These are phyloP conservation scores for Sus cebifrons DNA, from an alignment of 2,797 vertebrate species.

Conservation along the genomic window DNA sequence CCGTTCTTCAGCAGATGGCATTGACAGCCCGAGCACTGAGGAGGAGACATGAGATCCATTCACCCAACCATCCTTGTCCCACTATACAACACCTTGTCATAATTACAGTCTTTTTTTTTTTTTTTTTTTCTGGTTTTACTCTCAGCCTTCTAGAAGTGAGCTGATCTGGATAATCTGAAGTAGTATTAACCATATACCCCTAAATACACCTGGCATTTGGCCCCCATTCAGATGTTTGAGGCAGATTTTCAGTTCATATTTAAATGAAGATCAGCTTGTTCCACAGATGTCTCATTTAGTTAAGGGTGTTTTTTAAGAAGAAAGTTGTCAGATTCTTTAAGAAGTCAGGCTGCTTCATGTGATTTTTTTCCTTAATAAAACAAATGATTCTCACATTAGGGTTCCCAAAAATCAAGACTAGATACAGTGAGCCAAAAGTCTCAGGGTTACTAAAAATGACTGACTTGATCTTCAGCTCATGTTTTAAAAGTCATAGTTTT, in stretches of 20 bases:
- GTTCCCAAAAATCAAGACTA: slow-evolving; percentile 25
- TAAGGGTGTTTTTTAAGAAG: slow-evolving; percentile 61
- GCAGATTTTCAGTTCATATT: slow-evolving; percentile 69
- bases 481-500: slow-evolving; percentile 47
- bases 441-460: slow-evolving; percentile 5
- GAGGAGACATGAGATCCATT: not conserved
- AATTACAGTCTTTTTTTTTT: not conserved
- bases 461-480: not conserved
- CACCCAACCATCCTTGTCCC: not conserved
- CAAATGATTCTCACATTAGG: not conserved
- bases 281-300: slow-evolving; percentile 51
- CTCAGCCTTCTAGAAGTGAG: slow-evolving; percentile 21
- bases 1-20: slow-evolving; percentile 71
- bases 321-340: slow-evolving; percentile 55
- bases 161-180: not conserved
- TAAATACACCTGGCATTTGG: slow-evolving; percentile 1
- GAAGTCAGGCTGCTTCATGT: slow-evolving; percentile 16
- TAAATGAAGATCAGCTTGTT: slow-evolving; percentile 55
- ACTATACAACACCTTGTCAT: not conserved
- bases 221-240: slow-evolving; percentile 4
- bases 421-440: not conserved
- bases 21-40: slow-evolving; percentile 56
- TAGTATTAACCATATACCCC: slow-evolving; percentile 35
- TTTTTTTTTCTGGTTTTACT: not conserved
- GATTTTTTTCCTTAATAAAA: slow-evolving; percentile 21